Evolutionary conservation across 2,888 invertebrate species (phyloP).

Genomic region (Litoditis marina): DNA sequence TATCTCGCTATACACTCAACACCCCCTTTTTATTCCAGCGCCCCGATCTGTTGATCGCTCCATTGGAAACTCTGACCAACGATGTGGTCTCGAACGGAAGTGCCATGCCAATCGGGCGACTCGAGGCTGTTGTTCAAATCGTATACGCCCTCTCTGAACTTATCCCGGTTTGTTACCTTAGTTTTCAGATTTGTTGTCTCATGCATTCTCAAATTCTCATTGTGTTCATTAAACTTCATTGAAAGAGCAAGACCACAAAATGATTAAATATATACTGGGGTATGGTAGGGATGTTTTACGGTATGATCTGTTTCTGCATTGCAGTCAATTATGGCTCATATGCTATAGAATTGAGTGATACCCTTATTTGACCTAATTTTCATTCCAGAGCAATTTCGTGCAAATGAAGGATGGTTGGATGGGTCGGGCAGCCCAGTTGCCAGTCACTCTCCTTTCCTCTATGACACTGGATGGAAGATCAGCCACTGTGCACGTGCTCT

Average conservation of each 20-base stretch:
- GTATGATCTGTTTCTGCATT: no score
- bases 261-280: no score
- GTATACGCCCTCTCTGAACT: slow-evolving; percentile 42
- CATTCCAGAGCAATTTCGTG: slow-evolving; percentile 32
- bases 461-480: slow-evolving; percentile 34
- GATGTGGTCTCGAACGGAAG: slow-evolving; percentile 18
- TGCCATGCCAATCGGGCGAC: slow-evolving; percentile 19
- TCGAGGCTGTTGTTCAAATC: slow-evolving; percentile 38
- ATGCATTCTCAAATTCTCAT: no score
- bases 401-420: slow-evolving; percentile 32
- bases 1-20: no score
- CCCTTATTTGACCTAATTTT: no score
- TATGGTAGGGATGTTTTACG: no score
- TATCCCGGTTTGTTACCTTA: slow-evolving; percentile 29
- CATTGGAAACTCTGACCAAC: slow-evolving; percentile 30
- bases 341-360: no score
- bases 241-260: no score
- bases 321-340: no score
- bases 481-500: slow-evolving; percentile 28
- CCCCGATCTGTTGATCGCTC: slow-evolving; percentile 34
- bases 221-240: no score
- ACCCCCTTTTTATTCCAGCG: slow-evolving; percentile 22
- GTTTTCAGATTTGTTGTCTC: no score
- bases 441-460: slow-evolving; percentile 24
- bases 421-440: slow-evolving; percentile 32